These are phyloP conservation scores for Eptatretus burgeri DNA, from an alignment of 2,113 vertebrate species.

Conservation along the genomic window DNA sequence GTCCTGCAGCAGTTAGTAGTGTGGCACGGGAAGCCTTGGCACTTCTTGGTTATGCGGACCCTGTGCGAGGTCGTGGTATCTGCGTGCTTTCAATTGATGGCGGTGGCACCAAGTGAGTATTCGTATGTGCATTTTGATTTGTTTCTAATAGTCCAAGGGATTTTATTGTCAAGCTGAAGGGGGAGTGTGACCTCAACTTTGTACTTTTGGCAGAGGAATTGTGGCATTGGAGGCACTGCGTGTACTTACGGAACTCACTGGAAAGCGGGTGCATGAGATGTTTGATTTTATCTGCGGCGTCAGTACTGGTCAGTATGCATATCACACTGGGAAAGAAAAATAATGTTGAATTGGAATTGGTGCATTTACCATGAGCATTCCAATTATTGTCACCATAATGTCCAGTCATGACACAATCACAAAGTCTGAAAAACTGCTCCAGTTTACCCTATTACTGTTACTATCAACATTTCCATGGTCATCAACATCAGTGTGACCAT, in stretches of 20 bases:
- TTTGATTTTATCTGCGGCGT: conserved; percentile 30
- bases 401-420: too few relatives aligned
- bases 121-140: neutral
- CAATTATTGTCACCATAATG: too few relatives aligned
- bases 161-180: neutral
- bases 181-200: too few relatives aligned
- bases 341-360: too few relatives aligned
- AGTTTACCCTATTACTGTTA: too few relatives aligned
- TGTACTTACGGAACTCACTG: conserved; percentile 20
- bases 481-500: too few relatives aligned
- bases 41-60: conserved; percentile 46
- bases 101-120: conserved; percentile 57
- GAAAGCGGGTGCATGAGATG: conserved; percentile 20
- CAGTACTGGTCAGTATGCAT: conserved; percentile 19
- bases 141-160: neutral
- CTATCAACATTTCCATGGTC: too few relatives aligned
- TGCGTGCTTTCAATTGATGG: conserved; percentile 59
- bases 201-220: conserved; percentile 16
- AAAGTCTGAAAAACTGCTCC: too few relatives aligned
- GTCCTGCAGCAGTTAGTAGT: conserved; percentile 37
- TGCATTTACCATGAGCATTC: too few relatives aligned
- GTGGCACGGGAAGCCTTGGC: conserved; percentile 52
- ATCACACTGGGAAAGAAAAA: neutral
- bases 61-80: conserved; percentile 52
- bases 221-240: conserved; percentile 22